phyloP scores from a whole-genome alignment of 2,888 invertebrate genomes.

The Gortyna flavago region DNA sequence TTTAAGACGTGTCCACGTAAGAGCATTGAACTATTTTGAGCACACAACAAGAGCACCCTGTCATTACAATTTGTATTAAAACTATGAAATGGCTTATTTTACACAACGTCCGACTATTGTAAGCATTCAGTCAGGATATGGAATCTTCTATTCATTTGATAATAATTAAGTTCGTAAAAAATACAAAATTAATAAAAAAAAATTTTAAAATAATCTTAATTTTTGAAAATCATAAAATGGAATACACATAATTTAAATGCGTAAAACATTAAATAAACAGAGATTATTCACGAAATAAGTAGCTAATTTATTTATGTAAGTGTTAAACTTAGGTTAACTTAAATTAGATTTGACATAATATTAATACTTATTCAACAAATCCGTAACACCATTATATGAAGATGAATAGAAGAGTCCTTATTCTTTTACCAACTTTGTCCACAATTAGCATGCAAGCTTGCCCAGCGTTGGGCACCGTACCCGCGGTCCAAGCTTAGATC shows the following conservation, averaged over 20 bases:
- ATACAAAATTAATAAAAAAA: conserved; percentile 39
- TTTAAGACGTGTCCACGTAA: conserved; percentile 58
- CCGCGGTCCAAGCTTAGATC: conserved; percentile 40
- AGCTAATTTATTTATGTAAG: conserved; percentile 17
- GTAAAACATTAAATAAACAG: conserved; percentile 32
- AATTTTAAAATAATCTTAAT: no score
- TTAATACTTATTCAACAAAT: conserved; percentile 38
- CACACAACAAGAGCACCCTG: conserved; percentile 69
- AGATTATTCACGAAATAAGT: conserved; percentile 26
- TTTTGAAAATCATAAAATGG: conserved; percentile 13
- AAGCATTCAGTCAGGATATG: conserved; percentile 42
- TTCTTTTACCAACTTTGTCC: conserved; percentile 33
- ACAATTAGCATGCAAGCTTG: conserved; percentile 51
- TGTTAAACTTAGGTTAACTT: conserved; percentile 41
- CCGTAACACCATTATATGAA: conserved; percentile 1
- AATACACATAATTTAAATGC: conserved; percentile 35
- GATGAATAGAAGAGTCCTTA: conserved; percentile 49
- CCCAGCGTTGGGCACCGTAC: conserved; percentile 37
- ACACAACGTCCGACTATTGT: conserved; percentile 46
- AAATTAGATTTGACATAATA: conserved; percentile 35
- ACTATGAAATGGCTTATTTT: conserved; percentile 65
- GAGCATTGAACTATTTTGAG: conserved; percentile 65
- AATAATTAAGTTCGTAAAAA: conserved; percentile 31
- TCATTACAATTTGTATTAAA: conserved; percentile 59
- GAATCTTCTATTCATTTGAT: conserved; percentile 44